Base-by-base conservation (phyloP, 2,888 invertebrate species). In the Zootermopsis nevadensis region DNA sequence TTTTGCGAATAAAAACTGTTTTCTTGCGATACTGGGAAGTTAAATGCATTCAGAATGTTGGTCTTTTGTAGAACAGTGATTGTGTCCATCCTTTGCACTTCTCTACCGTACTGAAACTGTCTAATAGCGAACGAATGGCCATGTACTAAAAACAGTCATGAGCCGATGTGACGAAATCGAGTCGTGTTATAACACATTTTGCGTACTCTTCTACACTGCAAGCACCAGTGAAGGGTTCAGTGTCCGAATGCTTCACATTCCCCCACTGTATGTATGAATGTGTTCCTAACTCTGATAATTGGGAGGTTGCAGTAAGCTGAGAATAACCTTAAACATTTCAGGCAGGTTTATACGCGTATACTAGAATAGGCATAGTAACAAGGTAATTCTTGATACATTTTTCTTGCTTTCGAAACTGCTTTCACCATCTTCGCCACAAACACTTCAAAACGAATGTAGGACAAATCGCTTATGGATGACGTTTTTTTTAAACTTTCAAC, bases 101-200 rank as follows among this genome's bases (percentile, higher is more conserved):
- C 7, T 66, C 10, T 66, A n/a, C n/a, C n/a, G 27, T 24, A 24
- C 67, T 67, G 31, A 67, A 67, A 27, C 12, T 38, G 38, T 38
- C 38, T 27, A 27, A 27, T 67, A 33, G 2, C 8, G 24, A 53
- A 33, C 33, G 31, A 72, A 72, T 72, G 72, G 19, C 72, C 72
- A 69, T 72, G 72, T 72, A 31, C 72, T 33, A 72, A 72, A 72
- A 72, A 72, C 33, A 72, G 22, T 72, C 72, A 33, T 72, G 72
- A 15, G 31, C 27, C 22, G 33, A 22, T 33, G 22, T 33, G 33
- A 33, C 69, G 69, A 30, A 69, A 69, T 19, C 8, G n/a, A 7
- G 66, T n/a, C 27, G 72, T 7, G 3, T 33, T 33, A 22, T 10
- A 72, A 72, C 72, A 33, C 22, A 33, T 72, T 72, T 33, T 72